These are phyloP conservation scores for Phragmatobia fuliginosa DNA, from an alignment of 2,888 invertebrate species.

Conservation along the genomic window DNA sequence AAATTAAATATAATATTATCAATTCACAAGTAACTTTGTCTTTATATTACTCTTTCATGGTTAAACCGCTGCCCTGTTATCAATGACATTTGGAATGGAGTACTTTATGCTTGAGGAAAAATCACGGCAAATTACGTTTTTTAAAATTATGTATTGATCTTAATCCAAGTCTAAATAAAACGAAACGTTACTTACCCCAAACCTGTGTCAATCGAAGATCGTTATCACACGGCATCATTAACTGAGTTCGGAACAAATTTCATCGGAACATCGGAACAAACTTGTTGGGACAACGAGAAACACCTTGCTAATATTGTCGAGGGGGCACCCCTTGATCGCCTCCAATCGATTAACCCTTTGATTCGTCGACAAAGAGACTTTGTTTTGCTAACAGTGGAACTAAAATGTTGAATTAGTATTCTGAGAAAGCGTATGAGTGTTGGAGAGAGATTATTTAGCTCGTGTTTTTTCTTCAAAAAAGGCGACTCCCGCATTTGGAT, in stretches of 20 bases:
- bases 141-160: background rate
- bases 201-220: constrained; percentile 53
- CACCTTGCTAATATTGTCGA: constrained; percentile 60
- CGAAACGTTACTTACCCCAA: constrained; percentile 11
- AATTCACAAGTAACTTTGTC: too few relatives aligned
- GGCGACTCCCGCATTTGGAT: too few relatives aligned
- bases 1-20: background rate
- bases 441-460: background rate
- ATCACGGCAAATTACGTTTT: too few relatives aligned
- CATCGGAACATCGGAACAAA: constrained; percentile 61
- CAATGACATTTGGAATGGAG: too few relatives aligned
- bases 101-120: too few relatives aligned
- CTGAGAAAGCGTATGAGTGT: background rate
- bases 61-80: too few relatives aligned
- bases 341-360: constrained; percentile 38
- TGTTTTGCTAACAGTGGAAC: constrained; percentile 26
- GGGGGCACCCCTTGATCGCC: constrained; percentile 41
- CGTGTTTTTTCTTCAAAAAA: too few relatives aligned
- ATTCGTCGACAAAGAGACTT: constrained; percentile 30
- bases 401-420: background rate
- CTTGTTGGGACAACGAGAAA: constrained; percentile 69
- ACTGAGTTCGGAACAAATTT: constrained; percentile 75
- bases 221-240: constrained; percentile 75
- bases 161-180: constrained; percentile 38
- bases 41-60: too few relatives aligned